Evolutionary conservation across 2,888 invertebrate species (phyloP).

Genomic region (Silvanus unidentatus): DNA sequence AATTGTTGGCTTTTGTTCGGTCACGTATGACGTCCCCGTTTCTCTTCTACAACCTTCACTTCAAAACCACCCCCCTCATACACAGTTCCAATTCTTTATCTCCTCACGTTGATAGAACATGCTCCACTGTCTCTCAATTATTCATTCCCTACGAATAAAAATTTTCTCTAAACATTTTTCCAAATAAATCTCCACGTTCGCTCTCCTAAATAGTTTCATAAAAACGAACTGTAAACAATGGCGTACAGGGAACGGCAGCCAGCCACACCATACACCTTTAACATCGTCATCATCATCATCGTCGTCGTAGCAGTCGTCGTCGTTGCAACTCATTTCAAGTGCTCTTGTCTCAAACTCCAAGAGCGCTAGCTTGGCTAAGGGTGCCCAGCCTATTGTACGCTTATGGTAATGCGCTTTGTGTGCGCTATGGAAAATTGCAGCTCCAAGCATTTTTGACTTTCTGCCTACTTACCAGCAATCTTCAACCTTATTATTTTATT

Average conservation of each 20-base stretch:
- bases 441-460: constrained; percentile 35
- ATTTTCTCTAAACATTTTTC: no score
- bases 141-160: no score
- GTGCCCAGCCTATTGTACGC: constrained; percentile 34
- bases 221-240: no score
- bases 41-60: no score
- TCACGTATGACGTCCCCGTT: constrained; percentile 47
- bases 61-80: neutral
- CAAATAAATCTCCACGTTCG: no score
- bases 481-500: no score
- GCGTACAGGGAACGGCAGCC: no score
- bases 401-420: constrained; percentile 38
- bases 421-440: constrained; percentile 32
- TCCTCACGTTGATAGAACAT: neutral
- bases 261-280: no score
- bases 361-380: constrained; percentile 19
- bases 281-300: no score
- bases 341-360: constrained; percentile 32
- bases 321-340: constrained; percentile 16
- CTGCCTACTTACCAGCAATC: constrained; percentile 16
- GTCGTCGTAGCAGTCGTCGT: no score
- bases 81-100: neutral
- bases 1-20: constrained; percentile 45
- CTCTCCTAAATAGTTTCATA: no score
- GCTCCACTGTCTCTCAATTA: neutral